phyloP scores from a whole-genome alignment of 2,888 invertebrate species.

The Epinotia bilunana region DNA sequence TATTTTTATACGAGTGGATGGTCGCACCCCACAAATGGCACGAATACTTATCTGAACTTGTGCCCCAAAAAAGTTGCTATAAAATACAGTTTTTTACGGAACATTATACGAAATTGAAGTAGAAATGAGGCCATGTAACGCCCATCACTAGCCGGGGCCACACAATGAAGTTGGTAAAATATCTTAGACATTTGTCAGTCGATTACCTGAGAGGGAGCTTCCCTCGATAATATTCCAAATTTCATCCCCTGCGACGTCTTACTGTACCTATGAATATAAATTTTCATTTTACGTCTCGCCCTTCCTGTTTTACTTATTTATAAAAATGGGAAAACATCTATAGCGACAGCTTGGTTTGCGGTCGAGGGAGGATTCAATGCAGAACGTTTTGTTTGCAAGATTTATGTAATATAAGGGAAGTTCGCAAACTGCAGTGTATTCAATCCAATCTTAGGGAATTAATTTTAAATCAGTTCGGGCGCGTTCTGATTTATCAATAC shows the following conservation, averaged over 20 bases:
- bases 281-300: conserved; percentile 60
- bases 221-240: conserved; percentile 75
- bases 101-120: conserved; percentile 29
- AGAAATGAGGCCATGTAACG: conserved; percentile 49
- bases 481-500: conserved; percentile 36
- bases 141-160: conserved; percentile 61
- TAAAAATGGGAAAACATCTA: conserved; percentile 43
- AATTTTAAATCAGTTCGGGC: conserved; percentile 1
- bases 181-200: conserved; percentile 83
- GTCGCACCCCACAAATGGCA: too few relatives aligned
- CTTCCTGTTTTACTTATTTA: conserved; percentile 59
- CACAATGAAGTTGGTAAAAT: conserved; percentile 82
- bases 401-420: conserved; percentile 29
- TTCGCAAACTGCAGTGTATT: conserved; percentile 7
- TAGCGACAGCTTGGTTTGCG: conserved; percentile 37
- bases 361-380: conserved; percentile 38
- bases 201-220: conserved; percentile 78
- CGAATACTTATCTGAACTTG: not conserved
- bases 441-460: conserved; percentile 45
- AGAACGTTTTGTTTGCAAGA: conserved; percentile 25
- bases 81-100: not conserved
- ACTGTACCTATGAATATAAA: conserved; percentile 78
- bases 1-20: too few relatives aligned
- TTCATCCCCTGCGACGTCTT: conserved; percentile 68
- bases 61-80: not conserved